Conservation (phyloP, 92 coral and sea anemone genomes). For the Siderastrea siderea region DNA sequence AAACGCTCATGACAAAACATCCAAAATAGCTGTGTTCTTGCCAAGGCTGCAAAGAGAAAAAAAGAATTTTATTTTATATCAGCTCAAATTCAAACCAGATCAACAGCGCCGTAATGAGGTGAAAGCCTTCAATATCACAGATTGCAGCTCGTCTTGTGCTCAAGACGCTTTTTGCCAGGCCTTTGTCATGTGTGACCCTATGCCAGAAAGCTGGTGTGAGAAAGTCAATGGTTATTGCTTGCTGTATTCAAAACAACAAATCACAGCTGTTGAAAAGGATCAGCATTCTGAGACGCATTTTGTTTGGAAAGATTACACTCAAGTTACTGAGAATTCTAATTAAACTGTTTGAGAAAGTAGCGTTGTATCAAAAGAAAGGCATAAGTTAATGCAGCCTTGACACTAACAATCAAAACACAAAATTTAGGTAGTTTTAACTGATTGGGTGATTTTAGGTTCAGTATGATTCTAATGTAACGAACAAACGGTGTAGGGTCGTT, state of each 20-base stretch:
- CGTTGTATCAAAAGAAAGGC: too few species aligned
- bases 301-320: conserved; percentile 28
- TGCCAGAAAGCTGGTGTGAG: conserved; percentile 46
- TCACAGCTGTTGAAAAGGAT: conserved; percentile 25
- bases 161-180: conserved; percentile 46
- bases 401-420: too few species aligned
- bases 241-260: conserved; percentile 47
- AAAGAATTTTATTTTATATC: background rate
- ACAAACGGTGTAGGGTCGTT: too few species aligned
- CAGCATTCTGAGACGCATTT: conserved; percentile 24
- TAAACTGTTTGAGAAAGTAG: too few species aligned
- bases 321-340: background rate
- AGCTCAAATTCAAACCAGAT: conserved; percentile 20
- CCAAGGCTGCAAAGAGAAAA: conserved; percentile 51
- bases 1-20: background rate
- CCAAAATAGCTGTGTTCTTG: conserved; percentile 36
- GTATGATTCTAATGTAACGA: too few species aligned
- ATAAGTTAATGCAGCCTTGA: too few species aligned
- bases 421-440: too few species aligned
- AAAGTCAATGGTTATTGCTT: conserved; percentile 23
- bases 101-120: background rate
- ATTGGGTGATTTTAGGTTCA: too few species aligned
- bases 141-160: conserved; percentile 13
- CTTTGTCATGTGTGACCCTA: conserved; percentile 47
- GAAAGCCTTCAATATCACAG: background rate